phyloP scores from a whole-genome alignment of 2,888 invertebrate species.

The Chelonus formosanus region DNA sequence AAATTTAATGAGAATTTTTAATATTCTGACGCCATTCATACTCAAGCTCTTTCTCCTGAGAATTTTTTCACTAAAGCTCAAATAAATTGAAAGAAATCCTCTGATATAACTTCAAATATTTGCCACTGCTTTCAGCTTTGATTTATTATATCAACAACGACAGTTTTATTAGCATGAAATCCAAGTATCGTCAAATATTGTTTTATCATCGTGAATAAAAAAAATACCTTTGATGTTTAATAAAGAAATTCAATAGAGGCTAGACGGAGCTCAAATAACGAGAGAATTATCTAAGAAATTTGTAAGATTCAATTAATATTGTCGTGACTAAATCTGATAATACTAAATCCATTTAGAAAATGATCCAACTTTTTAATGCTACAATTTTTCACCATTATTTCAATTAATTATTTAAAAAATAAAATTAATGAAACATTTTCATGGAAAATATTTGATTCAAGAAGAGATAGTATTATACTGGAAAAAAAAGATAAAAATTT shows the following conservation, averaged over 20 bases:
- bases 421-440: no score
- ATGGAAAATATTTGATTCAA: no score
- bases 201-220: conserved; percentile 7
- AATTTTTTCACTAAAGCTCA: conserved; percentile 2
- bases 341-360: no score
- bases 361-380: no score
- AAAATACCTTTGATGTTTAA: neutral
- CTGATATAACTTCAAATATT: conserved; percentile 13
- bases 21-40: no score
- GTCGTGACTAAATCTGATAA: neutral
- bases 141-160: conserved; percentile 10
- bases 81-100: conserved; percentile 14
- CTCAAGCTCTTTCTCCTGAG: neutral
- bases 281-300: neutral
- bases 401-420: no score
- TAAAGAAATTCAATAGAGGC: neutral
- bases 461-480: no score
- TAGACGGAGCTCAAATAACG: neutral
- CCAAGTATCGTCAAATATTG: conserved; percentile 13
- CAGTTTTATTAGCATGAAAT: conserved; percentile 13
- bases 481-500: no score
- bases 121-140: conserved; percentile 12
- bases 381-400: no score
- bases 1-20: no score
- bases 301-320: neutral